A percentile compares a stretch with the other conserved stretches of the same genome.
These are phyloP conservation scores for Nothobranchius kuhntae DNA, from an alignment of 2,113 vertebrate genomes.

Conservation along the genomic window DNA sequence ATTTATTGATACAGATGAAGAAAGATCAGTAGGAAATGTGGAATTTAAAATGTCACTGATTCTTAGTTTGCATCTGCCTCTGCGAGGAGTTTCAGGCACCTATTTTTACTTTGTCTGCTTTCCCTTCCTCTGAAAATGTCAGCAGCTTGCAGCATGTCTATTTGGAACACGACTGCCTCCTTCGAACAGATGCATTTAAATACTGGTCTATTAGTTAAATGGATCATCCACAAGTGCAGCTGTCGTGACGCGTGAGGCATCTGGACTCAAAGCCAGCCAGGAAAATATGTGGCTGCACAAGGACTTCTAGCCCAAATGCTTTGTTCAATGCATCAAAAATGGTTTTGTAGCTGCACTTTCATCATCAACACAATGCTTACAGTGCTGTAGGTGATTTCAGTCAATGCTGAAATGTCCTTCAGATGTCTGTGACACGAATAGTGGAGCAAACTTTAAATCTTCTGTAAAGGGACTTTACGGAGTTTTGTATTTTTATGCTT, in stretches of 20 bases:
- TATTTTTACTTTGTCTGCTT: slow-evolving; percentile 69
- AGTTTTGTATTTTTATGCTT: no score
- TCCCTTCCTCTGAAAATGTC: slow-evolving; percentile 72
- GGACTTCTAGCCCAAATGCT: slow-evolving; percentile 30
- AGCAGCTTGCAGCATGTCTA: slow-evolving; percentile 55
- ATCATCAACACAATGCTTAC: neutral
- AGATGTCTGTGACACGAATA: slow-evolving; percentile 2
- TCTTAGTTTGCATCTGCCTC: slow-evolving; percentile 56
- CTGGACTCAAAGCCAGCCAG: slow-evolving; percentile 59
- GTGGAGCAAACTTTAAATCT: neutral
- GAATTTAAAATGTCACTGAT: slow-evolving; percentile 72
- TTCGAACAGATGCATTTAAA: slow-evolving; percentile 77
- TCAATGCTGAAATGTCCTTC: neutral
- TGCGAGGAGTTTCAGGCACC: slow-evolving; percentile 44
- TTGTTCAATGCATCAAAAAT: slow-evolving; percentile 17
- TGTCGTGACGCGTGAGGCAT: slow-evolving; percentile 70
- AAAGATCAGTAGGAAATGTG: slow-evolving; percentile 42
- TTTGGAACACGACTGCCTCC: slow-evolving; percentile 56
- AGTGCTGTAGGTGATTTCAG: neutral
- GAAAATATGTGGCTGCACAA: slow-evolving; percentile 55
- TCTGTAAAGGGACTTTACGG: neutral
- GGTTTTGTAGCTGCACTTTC: slow-evolving; percentile 10
- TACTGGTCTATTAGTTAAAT: slow-evolving; percentile 77
- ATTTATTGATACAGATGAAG: slow-evolving; percentile 23
- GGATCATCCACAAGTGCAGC: slow-evolving; percentile 76